Percentiles rank a stretch among this genome's conserved stretches.
These are phyloP conservation scores for Sciurus vulgaris DNA, from an alignment of 2,797 vertebrate species.

Conservation along the genomic window DNA sequence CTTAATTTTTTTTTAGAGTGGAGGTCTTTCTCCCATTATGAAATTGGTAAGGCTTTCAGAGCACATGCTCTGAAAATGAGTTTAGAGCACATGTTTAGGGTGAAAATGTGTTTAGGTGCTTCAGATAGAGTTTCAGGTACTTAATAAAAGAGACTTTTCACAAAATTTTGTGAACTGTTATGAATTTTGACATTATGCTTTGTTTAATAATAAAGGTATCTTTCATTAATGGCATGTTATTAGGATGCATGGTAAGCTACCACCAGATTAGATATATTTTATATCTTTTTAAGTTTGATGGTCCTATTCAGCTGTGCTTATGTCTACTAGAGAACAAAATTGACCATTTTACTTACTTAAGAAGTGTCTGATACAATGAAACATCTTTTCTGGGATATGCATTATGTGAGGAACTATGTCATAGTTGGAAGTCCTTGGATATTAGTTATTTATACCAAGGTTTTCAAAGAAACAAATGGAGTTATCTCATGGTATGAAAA, in stretches of 20 bases:
- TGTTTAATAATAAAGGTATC: not conserved
- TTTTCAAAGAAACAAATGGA: slow-evolving; percentile 61
- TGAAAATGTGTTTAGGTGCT: not conserved
- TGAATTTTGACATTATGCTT: not conserved
- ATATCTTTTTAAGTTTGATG: slow-evolving; percentile 20
- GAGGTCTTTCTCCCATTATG: not conserved
- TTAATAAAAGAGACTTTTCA: not conserved
- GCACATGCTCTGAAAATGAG: not conserved
- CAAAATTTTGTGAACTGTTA: not conserved
- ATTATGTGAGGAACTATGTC: slow-evolving; percentile 18
- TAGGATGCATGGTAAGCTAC: not conserved
- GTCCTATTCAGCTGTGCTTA: not conserved
- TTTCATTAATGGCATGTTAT: not conserved
- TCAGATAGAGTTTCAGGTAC: not conserved
- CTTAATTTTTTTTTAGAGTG: not conserved
- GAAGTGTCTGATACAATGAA: slow-evolving; percentile 29
- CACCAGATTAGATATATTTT: not conserved
- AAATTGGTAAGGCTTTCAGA: not conserved
- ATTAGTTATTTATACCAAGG: not conserved
- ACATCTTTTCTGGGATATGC: not conserved
- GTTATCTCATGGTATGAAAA: slow-evolving; percentile 53
- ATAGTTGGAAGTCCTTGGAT: slow-evolving; percentile 16
- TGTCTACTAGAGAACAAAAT: not conserved
- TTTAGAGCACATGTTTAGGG: not conserved
- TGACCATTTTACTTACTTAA: not conserved